A percentile compares a stretch with the other conserved stretches of the same genome.
Conservation (phyloP, 1,140 invertebrate species). For the Trichomalopsis sarcophagae region DNA sequence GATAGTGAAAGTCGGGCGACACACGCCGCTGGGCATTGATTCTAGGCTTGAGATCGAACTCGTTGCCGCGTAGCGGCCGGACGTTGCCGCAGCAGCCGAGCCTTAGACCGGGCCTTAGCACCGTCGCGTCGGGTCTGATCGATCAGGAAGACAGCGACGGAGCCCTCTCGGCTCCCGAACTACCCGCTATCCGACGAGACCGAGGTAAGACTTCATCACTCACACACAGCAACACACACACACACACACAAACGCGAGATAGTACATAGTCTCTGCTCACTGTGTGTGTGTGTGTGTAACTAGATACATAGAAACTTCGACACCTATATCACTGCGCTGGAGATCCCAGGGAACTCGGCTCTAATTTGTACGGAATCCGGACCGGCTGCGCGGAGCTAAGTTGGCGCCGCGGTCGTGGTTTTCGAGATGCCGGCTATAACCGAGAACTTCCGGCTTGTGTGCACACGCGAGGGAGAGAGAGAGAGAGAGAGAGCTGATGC, state of each 20-base stretch:
- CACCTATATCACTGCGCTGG: neutral
- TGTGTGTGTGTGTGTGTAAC: neutral
- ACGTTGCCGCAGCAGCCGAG: constrained; percentile 72
- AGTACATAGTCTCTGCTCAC: neutral
- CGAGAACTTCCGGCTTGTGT: constrained; percentile 2
- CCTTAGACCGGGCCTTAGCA: constrained; percentile 70
- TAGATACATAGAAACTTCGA: constrained; percentile 7
- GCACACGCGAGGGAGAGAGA: neutral
- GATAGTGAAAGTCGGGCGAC: constrained; percentile 42
- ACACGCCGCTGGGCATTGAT: constrained; percentile 45
- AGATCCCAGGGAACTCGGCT: neutral
- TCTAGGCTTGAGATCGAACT: constrained; percentile 72
- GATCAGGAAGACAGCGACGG: constrained; percentile 88
- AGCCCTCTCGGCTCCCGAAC: constrained; percentile 87
- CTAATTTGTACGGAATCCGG: constrained; percentile 9
- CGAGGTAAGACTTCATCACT: constrained; percentile 71
- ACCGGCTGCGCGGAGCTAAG: neutral
- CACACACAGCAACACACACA: constrained; percentile 14
- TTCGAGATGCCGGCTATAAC: neutral
- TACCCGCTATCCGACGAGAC: constrained; percentile 81
- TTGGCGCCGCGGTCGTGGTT: neutral
- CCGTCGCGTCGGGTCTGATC: constrained; percentile 76
- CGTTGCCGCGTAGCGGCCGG: constrained; percentile 73
- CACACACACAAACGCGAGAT: neutral
- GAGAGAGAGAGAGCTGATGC: neutral